Percentiles rank a stretch among this genome's conserved stretches.
These are phyloP conservation scores for Bombus confusus DNA, from an alignment of 1,140 invertebrate genomes.

Conservation along the genomic window DNA sequence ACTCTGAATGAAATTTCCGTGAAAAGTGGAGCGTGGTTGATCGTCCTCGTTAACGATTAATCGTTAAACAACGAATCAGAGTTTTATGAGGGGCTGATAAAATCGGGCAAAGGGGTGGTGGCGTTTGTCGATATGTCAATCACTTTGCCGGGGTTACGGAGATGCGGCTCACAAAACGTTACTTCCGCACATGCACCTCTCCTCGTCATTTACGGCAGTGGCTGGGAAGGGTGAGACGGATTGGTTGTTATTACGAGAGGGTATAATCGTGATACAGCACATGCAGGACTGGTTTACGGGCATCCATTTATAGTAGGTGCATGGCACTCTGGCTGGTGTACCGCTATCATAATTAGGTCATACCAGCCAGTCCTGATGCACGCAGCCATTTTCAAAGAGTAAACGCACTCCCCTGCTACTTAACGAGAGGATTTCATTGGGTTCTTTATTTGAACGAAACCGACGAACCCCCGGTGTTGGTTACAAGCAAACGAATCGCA, in stretches of 20 bases:
- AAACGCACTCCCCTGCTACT: background rate
- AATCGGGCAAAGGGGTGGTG: constrained; percentile 23
- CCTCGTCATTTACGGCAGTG: constrained; percentile 12
- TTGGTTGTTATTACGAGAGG: constrained; percentile 62
- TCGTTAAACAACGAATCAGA: constrained; percentile 7
- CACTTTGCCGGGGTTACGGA: constrained; percentile 24
- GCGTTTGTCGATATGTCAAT: constrained; percentile 63
- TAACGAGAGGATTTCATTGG: constrained; percentile 5
- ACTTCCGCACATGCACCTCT: constrained; percentile 16
- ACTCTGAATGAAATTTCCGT: background rate
- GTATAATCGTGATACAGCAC: constrained; percentile 54
- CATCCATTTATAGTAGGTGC: constrained; percentile 63
- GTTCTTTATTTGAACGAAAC: background rate
- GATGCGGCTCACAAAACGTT: constrained; percentile 31
- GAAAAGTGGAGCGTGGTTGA: background rate
- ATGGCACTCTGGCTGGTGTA: constrained; percentile 53
- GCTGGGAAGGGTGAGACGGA: constrained; percentile 42
- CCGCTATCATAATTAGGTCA: constrained; percentile 73
- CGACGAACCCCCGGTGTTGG: background rate
- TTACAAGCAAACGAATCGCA: constrained; percentile 1
- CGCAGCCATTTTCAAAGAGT: constrained; percentile 48
- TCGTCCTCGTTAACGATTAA: constrained; percentile 14
- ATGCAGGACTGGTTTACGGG: constrained; percentile 60
- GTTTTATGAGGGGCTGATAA: constrained; percentile 34
- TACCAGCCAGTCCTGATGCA: constrained; percentile 50